Evolutionary conservation across 2,113 vertebrate species (phyloP).

Genomic region (Sialia sialis): DNA sequence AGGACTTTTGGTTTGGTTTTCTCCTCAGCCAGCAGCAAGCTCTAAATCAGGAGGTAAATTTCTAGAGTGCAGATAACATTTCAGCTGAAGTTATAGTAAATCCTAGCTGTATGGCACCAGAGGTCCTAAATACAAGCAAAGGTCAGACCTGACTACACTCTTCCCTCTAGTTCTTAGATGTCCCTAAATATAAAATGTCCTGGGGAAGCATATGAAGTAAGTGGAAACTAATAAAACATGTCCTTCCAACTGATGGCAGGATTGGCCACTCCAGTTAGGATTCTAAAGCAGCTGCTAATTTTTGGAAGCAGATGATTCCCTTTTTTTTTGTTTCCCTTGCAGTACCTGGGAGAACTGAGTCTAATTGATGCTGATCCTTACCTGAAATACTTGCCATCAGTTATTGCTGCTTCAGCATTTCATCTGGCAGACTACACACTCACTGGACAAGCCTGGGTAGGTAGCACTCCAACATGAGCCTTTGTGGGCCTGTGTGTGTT

Average conservation of each 20-base stretch:
- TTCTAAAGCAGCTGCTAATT: neutral
- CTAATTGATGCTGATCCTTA: slow-evolving; percentile 92
- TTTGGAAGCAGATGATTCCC: neutral
- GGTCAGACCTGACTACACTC: fast-evolving
- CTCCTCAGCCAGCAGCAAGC: neutral
- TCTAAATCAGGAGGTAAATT: neutral
- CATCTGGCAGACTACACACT: slow-evolving; percentile 83
- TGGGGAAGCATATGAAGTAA: neutral
- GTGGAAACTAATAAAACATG: neutral
- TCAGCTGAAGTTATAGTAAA: neutral
- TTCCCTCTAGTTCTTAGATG: neutral
- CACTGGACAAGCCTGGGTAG: slow-evolving; percentile 86
- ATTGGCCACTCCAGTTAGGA: neutral
- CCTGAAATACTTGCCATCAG: slow-evolving; percentile 91
- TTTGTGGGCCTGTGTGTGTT: fast-evolving
- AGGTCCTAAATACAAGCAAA: neutral
- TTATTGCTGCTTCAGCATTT: slow-evolving; percentile 88
- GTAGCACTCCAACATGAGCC: neutral
- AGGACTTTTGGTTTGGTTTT: neutral
- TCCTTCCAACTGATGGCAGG: neutral
- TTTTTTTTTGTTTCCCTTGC: neutral
- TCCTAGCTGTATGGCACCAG: neutral
- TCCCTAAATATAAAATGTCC: neutral
- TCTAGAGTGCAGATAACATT: neutral
- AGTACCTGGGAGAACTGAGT: slow-evolving; percentile 94